phyloP scores from a whole-genome alignment of 2,888 invertebrate genomes.

The Leptinotarsa haldemani region DNA sequence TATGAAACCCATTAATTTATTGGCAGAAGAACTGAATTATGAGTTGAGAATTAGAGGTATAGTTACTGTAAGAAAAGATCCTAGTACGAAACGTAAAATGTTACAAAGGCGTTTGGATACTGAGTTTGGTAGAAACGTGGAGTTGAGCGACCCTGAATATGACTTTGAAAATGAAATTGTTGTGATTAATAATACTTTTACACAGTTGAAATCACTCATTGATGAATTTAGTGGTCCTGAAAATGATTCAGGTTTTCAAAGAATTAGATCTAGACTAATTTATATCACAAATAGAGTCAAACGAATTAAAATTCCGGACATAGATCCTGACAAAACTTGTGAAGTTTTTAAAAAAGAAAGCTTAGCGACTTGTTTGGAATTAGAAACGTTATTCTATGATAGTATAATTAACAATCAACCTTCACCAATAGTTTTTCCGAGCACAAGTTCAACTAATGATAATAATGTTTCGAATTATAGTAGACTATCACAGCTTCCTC shows the following conservation, averaged over 20 bases:
- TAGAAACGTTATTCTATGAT: conserved; percentile 2
- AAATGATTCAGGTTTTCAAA: background rate
- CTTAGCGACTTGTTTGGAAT: conserved; percentile 9
- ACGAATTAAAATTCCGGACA: background rate
- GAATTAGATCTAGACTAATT: background rate
- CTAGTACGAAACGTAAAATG: background rate
- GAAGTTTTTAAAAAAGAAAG: background rate
- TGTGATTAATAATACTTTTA: background rate
- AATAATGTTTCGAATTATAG: no score
- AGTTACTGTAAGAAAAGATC: background rate
- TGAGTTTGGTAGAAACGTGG: background rate
- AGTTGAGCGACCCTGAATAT: background rate
- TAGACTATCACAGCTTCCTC: no score
- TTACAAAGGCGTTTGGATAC: background rate
- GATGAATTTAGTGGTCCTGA: background rate
- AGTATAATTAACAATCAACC: background rate
- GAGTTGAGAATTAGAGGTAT: background rate
- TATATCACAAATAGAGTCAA: background rate
- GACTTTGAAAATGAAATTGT: background rate
- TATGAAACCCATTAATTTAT: background rate
- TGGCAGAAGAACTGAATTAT: background rate
- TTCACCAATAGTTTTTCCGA: background rate
- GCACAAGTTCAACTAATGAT: no score
- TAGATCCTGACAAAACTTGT: background rate
- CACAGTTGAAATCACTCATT: background rate